phyloP scores from a whole-genome alignment of 35 echinoderm and acorn worm species.

The Acanthaster planci region DNA sequence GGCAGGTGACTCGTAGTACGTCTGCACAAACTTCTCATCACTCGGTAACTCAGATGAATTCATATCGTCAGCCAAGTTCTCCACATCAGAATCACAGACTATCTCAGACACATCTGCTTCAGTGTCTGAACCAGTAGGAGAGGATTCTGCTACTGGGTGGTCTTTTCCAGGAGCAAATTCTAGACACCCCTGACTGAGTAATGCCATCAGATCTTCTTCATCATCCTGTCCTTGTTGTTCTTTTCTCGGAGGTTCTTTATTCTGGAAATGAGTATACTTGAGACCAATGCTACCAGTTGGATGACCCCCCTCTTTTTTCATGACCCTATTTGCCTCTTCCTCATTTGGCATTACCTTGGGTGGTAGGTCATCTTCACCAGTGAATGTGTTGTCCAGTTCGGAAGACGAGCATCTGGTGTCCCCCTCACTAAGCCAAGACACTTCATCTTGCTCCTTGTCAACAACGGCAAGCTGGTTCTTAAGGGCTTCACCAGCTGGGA shows the following conservation, averaged over 20 bases:
- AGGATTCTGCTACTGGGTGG: not conserved
- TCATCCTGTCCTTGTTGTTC: not conserved
- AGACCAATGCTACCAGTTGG: not conserved
- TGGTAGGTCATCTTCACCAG: conserved; percentile 1
- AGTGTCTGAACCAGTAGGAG: conserved; percentile 1
- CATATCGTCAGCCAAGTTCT: not conserved
- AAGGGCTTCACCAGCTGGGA: not conserved
- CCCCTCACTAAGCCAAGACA: conserved; percentile 24
- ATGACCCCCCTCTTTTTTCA: not conserved
- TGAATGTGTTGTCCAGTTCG: not conserved
- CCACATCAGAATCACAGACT: not conserved
- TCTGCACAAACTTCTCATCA: not conserved
- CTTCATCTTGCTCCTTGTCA: not conserved
- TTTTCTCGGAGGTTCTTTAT: conserved; percentile 5
- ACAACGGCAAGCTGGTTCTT: not conserved
- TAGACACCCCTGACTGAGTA: conserved; percentile 23
- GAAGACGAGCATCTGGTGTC: not conserved
- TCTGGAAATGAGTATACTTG: not conserved
- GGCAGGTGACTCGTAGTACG: not conserved
- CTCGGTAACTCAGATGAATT: not conserved
- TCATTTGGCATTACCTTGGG: not conserved
- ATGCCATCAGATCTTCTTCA: conserved; percentile 53
- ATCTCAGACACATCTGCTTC: conserved; percentile 29
- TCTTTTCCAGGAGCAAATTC: not conserved
- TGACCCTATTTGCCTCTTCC: not conserved